phyloP scores from a whole-genome alignment of 2,113 vertebrate genomes.

The Andinoacara biseriatus region DNA sequence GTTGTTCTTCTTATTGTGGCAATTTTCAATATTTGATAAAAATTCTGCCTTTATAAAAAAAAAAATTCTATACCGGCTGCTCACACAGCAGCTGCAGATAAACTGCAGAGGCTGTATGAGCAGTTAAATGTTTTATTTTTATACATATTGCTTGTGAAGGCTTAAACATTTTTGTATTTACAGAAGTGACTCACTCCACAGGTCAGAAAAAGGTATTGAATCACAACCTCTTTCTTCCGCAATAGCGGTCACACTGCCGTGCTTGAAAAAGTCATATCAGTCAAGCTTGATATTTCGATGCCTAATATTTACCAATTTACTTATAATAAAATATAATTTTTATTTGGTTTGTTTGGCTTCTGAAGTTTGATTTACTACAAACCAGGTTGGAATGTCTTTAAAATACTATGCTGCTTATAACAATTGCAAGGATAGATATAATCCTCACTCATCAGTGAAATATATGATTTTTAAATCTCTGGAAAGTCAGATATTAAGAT shows the following conservation, averaged over 20 bases:
- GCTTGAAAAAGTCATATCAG: background rate
- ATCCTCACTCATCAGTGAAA: slow-evolving; percentile 40
- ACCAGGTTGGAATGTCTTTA: background rate
- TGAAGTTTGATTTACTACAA: background rate
- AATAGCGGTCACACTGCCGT: background rate
- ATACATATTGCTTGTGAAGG: background rate
- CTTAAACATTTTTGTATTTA: background rate
- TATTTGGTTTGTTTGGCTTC: background rate
- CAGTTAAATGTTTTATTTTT: background rate
- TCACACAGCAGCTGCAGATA: background rate
- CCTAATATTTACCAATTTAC: background rate
- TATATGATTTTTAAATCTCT: slow-evolving; percentile 46
- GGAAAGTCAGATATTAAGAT: slow-evolving; percentile 51
- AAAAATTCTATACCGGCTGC: background rate
- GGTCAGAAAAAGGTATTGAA: background rate
- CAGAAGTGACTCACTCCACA: background rate
- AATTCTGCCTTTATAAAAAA: background rate
- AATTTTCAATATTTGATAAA: slow-evolving; percentile 21
- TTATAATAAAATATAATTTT: background rate
- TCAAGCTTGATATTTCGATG: background rate
- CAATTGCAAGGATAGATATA: slow-evolving; percentile 44
- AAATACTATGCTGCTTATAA: slow-evolving; percentile 8
- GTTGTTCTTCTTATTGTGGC: background rate
- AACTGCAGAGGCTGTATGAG: background rate
- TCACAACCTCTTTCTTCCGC: background rate